A percentile compares a stretch with the other conserved stretches of the same genome.
phyloP scores from a whole-genome alignment of 2,888 invertebrate species.

The Magallana nippona region DNA sequence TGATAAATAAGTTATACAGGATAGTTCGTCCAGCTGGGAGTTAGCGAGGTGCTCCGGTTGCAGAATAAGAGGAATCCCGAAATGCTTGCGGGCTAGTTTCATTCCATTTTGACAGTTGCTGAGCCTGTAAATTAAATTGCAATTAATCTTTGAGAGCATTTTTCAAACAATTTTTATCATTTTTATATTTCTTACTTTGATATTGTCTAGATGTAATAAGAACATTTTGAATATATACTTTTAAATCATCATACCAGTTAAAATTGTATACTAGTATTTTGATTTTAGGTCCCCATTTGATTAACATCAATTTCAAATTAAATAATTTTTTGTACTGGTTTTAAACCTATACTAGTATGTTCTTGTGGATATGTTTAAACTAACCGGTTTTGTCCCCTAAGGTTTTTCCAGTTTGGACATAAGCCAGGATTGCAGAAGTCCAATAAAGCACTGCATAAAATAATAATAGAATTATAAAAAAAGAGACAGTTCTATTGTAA shows the following conservation, averaged over 20 bases:
- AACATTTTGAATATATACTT: no score
- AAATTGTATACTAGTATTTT: no score
- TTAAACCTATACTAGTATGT: background rate
- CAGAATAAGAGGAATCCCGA: slow-evolving; percentile 95
- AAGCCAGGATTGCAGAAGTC: slow-evolving; percentile 96
- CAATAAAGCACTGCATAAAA: slow-evolving; percentile 86
- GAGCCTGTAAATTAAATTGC: slow-evolving; percentile 83
- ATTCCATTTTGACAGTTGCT: slow-evolving; percentile 96
- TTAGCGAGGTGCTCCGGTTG: slow-evolving; percentile 97
- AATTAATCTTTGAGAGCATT: no score
- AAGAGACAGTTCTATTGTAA: no score
- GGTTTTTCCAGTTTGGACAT: slow-evolving; percentile 90
- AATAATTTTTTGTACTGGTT: no score
- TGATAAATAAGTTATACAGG: slow-evolving; percentile 98
- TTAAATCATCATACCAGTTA: no score
- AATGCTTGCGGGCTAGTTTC: slow-evolving; percentile 93
- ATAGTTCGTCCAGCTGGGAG: slow-evolving; percentile 96
- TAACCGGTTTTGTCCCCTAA: slow-evolving; percentile 84
- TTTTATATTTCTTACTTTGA: no score
- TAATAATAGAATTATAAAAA: no score
- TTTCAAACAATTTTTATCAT: background rate
- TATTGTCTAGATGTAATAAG: no score
- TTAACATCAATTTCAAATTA: no score
- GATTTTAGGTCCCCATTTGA: no score
- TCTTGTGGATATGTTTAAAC: slow-evolving; percentile 28